These are phyloP conservation scores for Nannoperca obscura DNA, from an alignment of 2,797 vertebrate genomes.

Conservation along the genomic window DNA sequence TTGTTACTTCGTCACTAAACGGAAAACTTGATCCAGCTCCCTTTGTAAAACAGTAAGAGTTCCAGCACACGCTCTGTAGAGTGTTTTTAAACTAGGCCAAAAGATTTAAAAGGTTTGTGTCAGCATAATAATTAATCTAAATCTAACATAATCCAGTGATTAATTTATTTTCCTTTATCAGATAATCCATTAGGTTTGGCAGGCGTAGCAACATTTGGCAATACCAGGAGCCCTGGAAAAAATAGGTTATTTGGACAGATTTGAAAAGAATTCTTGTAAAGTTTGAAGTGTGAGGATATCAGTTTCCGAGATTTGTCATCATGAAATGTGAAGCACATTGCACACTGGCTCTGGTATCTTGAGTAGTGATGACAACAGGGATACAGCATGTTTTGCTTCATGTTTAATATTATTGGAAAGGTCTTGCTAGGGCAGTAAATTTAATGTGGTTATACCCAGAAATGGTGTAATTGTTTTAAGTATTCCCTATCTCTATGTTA, in stretches of 20 bases:
- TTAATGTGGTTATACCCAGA: constrained; percentile 55
- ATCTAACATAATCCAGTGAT: constrained; percentile 61
- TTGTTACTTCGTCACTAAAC: constrained; percentile 17
- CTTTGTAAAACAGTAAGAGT: constrained; percentile 8
- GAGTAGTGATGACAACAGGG: constrained; percentile 68
- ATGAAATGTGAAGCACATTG: constrained; percentile 74
- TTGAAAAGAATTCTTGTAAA: constrained; percentile 69
- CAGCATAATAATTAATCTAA: constrained; percentile 53
- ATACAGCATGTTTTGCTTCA: constrained; percentile 62
- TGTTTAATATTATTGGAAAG: constrained; percentile 61
- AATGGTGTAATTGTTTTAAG: constrained; percentile 65
- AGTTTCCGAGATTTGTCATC: constrained; percentile 66
- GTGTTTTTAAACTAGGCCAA: constrained; percentile 42
- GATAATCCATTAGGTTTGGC: constrained; percentile 64
- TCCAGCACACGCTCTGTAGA: constrained; percentile 2
- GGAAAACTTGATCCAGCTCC: constrained; percentile 4
- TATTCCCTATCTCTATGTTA: constrained; percentile 41
- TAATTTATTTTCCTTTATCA: constrained; percentile 67
- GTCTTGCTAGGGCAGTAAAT: constrained; percentile 38
- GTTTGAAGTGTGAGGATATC: constrained; percentile 57
- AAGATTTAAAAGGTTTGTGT: constrained; percentile 53
- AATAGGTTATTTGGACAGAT: constrained; percentile 55
- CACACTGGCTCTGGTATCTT: constrained; percentile 63
- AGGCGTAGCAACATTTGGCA: constrained; percentile 39
- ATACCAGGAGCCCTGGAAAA: constrained; percentile 38